Percentiles rank a stretch among this genome's conserved stretches.
Evolutionary conservation across 2,113 vertebrate species (phyloP).

Genomic region (Eurypyga helias): DNA sequence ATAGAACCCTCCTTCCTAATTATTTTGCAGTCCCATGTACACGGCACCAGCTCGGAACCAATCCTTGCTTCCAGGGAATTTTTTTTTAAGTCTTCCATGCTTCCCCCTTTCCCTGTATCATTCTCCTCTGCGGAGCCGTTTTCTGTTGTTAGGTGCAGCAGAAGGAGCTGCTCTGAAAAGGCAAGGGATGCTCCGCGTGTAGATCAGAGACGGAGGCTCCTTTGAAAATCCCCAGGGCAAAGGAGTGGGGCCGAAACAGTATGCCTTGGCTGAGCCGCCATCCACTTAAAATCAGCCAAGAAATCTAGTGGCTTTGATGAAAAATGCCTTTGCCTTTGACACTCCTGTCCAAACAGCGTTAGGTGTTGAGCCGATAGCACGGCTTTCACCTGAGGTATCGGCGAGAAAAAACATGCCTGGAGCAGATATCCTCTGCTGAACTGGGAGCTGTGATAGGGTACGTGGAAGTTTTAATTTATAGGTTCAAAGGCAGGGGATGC

Average conservation of each 20-base stretch:
- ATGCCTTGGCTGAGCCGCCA: background rate
- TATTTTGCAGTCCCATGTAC: background rate
- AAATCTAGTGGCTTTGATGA: slow-evolving; percentile 7
- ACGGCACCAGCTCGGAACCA: background rate
- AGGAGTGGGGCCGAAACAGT: background rate
- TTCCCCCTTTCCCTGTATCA: background rate
- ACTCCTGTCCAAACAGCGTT: background rate
- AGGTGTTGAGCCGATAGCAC: background rate
- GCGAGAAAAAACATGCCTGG: background rate
- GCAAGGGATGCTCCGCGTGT: background rate
- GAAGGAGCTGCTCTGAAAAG: background rate
- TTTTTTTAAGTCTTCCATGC: background rate
- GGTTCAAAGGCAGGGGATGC: background rate
- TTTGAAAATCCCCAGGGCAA: slow-evolving; percentile 38
- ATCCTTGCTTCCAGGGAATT: background rate
- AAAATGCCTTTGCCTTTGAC: slow-evolving; percentile 14
- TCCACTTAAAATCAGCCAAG: background rate
- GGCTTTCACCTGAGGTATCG: background rate
- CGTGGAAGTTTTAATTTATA: background rate
- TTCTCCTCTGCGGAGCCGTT: background rate
- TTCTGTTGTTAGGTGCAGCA: background rate
- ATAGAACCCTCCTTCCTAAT: background rate
- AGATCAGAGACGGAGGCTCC: background rate
- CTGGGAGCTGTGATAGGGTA: background rate
- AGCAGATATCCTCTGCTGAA: background rate